Evolutionary conservation across 2,888 invertebrate genomes (phyloP), one percentile per base, ranked within the genome.

Genomic region (Omphaloscelis lunosa): DNA sequence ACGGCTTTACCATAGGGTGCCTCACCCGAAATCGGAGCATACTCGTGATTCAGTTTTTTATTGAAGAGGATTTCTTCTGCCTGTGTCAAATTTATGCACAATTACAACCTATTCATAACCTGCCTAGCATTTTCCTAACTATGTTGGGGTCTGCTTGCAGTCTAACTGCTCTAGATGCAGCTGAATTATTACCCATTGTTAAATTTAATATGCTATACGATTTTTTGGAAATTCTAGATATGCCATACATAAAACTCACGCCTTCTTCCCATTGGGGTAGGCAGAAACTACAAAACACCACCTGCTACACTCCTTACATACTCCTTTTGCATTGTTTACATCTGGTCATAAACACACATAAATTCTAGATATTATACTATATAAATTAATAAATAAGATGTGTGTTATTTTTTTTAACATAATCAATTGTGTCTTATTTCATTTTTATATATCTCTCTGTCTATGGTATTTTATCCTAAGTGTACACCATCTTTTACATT

Each of bases 11-110:
- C 98, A 95, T 99, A 99, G 5, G 98, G 98, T 1, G 98, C 96
- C 61, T 98, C 96, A 59, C 99, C 99, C 76, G 97, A 97, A 89
- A 99, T 99, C 0, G 99, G 98, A 5, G 99, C 98, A 95, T 99
- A 99, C 94, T 99, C 99, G 89, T 99, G 98, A 94, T 99, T 99
- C 92, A 99, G 91, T 48, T 97, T 96, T 90, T 98, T 98, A 0
- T 94, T 92, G 80, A 97, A 92, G 17, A 99, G 92, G 67, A 97
- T 97, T 82, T 98, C 97, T 95, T 99, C 99, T 9, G 99, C 99
- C 98, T 99, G 87, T 79, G 58, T 70, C 23, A 58, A 53, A 17
- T 23, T 69, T 41, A 61, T 34, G 0, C 23, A 56, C 11, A 48
- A 67, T 39, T 66, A 58, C 9, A 17, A 23, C 15, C 1, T 11